phyloP scores from a whole-genome alignment of 1,140 invertebrate species.

The Mamestra configurata region DNA sequence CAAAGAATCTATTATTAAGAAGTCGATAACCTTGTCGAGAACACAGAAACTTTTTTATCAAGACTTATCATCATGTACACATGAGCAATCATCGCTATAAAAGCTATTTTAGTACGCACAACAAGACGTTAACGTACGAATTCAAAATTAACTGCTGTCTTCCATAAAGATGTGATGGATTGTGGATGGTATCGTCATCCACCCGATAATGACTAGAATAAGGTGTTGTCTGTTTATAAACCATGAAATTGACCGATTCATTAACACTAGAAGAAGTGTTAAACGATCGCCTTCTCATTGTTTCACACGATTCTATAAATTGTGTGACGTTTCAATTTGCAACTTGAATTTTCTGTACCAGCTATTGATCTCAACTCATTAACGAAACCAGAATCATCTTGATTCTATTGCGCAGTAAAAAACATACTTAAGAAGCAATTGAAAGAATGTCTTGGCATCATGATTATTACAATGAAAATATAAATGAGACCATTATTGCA shows the following conservation, averaged over 20 bases:
- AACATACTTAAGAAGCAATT: slow-evolving; percentile 24
- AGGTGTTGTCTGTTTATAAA: slow-evolving; percentile 12
- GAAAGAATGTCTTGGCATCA: slow-evolving; percentile 15
- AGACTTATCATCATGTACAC: slow-evolving; percentile 16
- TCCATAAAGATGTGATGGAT: slow-evolving; percentile 16
- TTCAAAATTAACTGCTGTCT: neutral
- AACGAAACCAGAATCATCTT: slow-evolving; percentile 43
- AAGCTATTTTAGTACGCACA: slow-evolving; percentile 25
- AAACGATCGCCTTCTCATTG: slow-evolving; percentile 60
- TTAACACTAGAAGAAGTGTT: slow-evolving; percentile 62
- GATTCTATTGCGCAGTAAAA: slow-evolving; percentile 48
- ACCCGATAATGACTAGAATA: slow-evolving; percentile 18
- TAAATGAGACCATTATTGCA: neutral
- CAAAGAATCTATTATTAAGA: neutral
- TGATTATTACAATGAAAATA: slow-evolving; percentile 28
- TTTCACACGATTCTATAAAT: slow-evolving; percentile 64
- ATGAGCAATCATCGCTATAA: slow-evolving; percentile 2
- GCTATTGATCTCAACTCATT: slow-evolving; percentile 50
- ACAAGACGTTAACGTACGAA: neutral
- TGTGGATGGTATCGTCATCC: slow-evolving; percentile 48
- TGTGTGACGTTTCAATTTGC: slow-evolving; percentile 59
- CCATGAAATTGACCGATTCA: slow-evolving; percentile 58
- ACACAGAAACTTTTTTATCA: slow-evolving; percentile 24
- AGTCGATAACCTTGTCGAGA: neutral
- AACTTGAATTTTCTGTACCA: slow-evolving; percentile 47